Percentiles rank a stretch among this genome's conserved stretches.
These are phyloP conservation scores for Doryteuthis pealeii DNA, from an alignment of 1,140 invertebrate species.

Conservation along the genomic window DNA sequence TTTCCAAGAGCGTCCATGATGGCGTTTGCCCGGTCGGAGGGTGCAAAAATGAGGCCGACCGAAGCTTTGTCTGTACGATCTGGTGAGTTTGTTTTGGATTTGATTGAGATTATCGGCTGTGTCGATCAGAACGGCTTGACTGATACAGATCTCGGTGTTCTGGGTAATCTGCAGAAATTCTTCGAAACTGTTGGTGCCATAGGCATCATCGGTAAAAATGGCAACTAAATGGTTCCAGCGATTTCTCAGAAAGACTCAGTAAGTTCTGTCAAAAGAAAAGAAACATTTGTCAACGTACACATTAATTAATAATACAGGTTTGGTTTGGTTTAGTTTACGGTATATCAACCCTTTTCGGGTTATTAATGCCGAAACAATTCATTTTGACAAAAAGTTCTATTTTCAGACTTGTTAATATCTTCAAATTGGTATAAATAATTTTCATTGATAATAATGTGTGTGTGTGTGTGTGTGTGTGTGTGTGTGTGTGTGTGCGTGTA, in stretches of 20 bases:
- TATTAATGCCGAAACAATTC: too few relatives aligned
- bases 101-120: conserved; percentile 12
- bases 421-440: too few relatives aligned
- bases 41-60: conserved; percentile 37
- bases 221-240: conserved; percentile 59
- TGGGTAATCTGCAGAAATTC: conserved; percentile 38
- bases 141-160: conserved; percentile 38
- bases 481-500: too few relatives aligned
- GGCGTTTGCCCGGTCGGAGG: conserved; percentile 14
- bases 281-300: too few relatives aligned
- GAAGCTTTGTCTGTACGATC: conserved; percentile 26
- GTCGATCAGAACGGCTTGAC: conserved; percentile 21
- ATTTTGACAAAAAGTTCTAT: too few relatives aligned
- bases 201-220: conserved; percentile 50
- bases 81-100: conserved; percentile 21
- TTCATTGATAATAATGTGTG: too few relatives aligned
- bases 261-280: background rate
- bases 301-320: too few relatives aligned
- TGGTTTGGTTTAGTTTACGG: too few relatives aligned
- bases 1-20: conserved; percentile 23
- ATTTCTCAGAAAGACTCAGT: conserved; percentile 41
- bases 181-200: conserved; percentile 43
- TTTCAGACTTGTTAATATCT: too few relatives aligned
- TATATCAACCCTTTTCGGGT: too few relatives aligned
- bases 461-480: too few relatives aligned